Base-by-base conservation (phyloP, 2,797 vertebrate species). In the Lacerta agilis region DNA sequence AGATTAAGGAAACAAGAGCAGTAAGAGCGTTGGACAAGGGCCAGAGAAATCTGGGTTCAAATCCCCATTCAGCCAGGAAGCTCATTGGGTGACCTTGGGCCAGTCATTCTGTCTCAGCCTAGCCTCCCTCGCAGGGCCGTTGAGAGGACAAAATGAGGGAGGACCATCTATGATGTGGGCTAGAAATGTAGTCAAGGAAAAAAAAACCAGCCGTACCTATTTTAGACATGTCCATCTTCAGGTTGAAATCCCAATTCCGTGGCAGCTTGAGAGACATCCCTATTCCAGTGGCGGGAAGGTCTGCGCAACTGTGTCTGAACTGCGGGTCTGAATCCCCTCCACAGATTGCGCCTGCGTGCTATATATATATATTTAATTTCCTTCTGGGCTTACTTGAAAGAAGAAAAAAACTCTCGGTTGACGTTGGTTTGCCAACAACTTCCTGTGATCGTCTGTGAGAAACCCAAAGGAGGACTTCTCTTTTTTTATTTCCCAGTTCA, bases 251-350 rank as follows among this genome's bases (percentile, higher is more conserved):
- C 99, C 99, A 99, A 96, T 96, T 98, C 91, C 98, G 97, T 82
- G 98, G 98, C 94, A 99, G 95, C 95, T 98, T 99, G 85, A 99
- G 97, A 94, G 99, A 99, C 99, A 99, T 99, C 75, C 91, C 95
- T 87, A 49, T 6, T 45, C 61, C 33, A 33, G 58, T 66, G 3
- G 15, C 0, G 5, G 6, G 27, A 86, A 1, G 15, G 10, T n/a
- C 5, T 76, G 0, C 6, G 78, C 27, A 75, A 83, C 1, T 0
- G 17, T 0, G 20, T 45, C 36, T 13, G 79, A 49, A 33, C 0
- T 0, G 4, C 1, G 4, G 79, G 10, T 38, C 79, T 3, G 75
- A 0, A 0, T 5, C 11, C 20, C 87, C 75, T 1, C 33, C 4
- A 58, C 71, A 88, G 86, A 33, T 61, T 79, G 55, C 10, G 17